Conservation (phyloP, 2,113 vertebrate species). For the Chauna torquata region DNA sequence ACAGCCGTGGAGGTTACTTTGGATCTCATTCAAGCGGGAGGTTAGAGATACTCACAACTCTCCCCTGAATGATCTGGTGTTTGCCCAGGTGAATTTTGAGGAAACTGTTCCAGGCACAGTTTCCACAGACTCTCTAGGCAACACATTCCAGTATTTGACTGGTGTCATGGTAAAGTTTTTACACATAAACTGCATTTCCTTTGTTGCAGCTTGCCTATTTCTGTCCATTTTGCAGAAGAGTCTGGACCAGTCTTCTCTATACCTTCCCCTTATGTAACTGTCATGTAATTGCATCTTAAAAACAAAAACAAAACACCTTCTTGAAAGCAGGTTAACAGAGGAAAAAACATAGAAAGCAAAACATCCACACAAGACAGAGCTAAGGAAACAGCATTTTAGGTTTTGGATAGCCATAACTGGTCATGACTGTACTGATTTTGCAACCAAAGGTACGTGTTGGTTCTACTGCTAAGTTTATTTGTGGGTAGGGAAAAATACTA, state of each 20-base stretch:
- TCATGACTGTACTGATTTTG: not conserved
- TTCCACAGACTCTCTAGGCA: not conserved
- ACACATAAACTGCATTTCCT: not conserved
- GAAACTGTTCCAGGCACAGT: not conserved
- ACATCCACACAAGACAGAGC: accelerated
- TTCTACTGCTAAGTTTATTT: not conserved
- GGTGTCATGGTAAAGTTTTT: not conserved
- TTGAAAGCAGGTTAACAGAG: not conserved
- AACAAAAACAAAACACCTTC: not conserved
- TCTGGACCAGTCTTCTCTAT: not conserved
- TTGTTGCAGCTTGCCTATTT: not conserved
- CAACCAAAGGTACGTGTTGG: accelerated
- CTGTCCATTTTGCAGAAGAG: not conserved
- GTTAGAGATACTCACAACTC: not conserved
- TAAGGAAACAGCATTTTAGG: not conserved
- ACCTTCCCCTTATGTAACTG: not conserved
- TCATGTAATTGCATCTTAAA: not conserved
- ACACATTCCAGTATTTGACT: not conserved
- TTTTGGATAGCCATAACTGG: not conserved
- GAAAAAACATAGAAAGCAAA: not conserved
- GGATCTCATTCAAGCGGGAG: not conserved
- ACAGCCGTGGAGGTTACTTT: not conserved
- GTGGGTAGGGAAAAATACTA: accelerated
- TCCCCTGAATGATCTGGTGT: not conserved
- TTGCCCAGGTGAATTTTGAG: not conserved